A percentile compares a stretch with the other conserved stretches of the same genome.
Evolutionary conservation across 2,113 vertebrate genomes (phyloP).

Genomic region (Morone chrysops): DNA sequence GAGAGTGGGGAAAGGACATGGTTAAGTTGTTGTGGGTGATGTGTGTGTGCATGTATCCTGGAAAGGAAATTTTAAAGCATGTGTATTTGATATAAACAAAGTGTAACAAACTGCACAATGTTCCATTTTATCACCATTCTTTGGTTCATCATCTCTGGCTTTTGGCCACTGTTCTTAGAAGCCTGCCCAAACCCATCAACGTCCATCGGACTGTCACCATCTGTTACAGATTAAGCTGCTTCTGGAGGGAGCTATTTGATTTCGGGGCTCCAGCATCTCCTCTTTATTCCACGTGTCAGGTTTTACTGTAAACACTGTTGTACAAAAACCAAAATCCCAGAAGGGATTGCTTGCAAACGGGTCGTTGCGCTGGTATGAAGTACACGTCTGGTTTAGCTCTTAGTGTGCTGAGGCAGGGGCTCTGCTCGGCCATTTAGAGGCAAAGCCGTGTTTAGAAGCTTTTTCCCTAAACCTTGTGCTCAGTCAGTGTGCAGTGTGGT

Average conservation of each 20-base stretch:
- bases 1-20: slow-evolving; percentile 26
- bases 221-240: slow-evolving; percentile 81
- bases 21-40: slow-evolving; percentile 43
- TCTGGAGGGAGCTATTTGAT: slow-evolving; percentile 77
- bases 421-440: slow-evolving; percentile 70
- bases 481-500: slow-evolving; percentile 56
- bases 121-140: slow-evolving; percentile 75
- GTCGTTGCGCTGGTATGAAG: slow-evolving; percentile 40
- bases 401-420: slow-evolving; percentile 49
- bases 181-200: slow-evolving; percentile 75
- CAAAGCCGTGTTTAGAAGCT: slow-evolving; percentile 70
- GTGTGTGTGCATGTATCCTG: slow-evolving; percentile 29
- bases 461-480: slow-evolving; percentile 63
- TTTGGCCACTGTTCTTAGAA: slow-evolving; percentile 65
- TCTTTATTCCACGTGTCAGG: slow-evolving; percentile 77
- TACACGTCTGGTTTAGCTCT: slow-evolving; percentile 73
- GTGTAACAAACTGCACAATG: slow-evolving; percentile 75
- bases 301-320: slow-evolving; percentile 83
- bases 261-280: slow-evolving; percentile 70
- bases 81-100: slow-evolving; percentile 75
- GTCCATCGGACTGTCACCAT: slow-evolving; percentile 76
- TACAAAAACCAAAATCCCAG: slow-evolving; percentile 80
- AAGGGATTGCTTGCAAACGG: slow-evolving; percentile 71
- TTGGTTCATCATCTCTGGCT: slow-evolving; percentile 67
- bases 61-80: slow-evolving; percentile 62